Conservation (phyloP, 2,113 vertebrate genomes). For the Malurus melanocephalus region DNA sequence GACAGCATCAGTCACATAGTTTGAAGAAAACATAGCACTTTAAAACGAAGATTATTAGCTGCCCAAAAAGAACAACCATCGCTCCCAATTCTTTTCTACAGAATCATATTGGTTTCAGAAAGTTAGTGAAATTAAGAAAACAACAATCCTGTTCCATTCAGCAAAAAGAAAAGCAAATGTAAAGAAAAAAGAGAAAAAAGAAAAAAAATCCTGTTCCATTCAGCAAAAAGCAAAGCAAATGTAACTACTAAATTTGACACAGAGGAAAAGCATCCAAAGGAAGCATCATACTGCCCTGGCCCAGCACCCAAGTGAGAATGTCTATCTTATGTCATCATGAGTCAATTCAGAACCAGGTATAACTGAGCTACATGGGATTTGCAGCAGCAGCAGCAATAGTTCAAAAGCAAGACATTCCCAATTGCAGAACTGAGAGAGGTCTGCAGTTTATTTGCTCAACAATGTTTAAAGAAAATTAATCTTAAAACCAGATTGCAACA, state of each 20-base stretch:
- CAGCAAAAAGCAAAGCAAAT: background rate
- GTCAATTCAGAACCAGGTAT: fast-evolving
- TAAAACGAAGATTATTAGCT: background rate
- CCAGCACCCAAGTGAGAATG: background rate
- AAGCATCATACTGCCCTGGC: background rate
- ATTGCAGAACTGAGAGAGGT: background rate
- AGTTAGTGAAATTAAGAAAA: background rate
- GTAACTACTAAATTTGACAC: background rate
- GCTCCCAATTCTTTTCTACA: background rate
- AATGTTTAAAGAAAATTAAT: background rate
- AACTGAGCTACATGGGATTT: background rate
- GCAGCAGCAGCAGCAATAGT: background rate
- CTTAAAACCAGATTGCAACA: background rate
- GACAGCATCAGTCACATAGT: background rate
- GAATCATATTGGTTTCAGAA: background rate
- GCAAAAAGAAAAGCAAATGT: background rate
- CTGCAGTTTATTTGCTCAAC: background rate
- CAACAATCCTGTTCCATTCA: background rate
- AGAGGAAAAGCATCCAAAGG: background rate
- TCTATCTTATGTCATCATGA: background rate
- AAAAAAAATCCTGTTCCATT: background rate
- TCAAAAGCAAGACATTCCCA: background rate
- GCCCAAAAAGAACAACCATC: background rate
- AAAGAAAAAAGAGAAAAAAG: background rate
- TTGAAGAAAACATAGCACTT: background rate